Evolutionary conservation across 2,113 vertebrate genomes (phyloP), one percentile per base, ranked within the genome.

Genomic region (Catharus bicknelli): DNA sequence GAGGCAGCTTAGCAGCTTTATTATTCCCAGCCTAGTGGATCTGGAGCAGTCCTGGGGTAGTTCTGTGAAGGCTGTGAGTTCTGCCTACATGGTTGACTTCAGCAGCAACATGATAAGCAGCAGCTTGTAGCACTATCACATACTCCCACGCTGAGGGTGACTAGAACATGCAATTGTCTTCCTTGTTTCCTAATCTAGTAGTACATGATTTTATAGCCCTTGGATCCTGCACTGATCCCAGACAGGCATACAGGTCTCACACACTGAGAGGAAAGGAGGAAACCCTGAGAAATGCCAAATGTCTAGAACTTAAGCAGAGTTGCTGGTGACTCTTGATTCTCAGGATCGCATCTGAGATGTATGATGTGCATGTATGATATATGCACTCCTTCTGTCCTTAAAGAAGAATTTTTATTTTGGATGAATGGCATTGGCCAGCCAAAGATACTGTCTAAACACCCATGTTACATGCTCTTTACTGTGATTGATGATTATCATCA

Each of bases 121-220:
- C 85, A 93, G 85, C 85, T 74, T 94, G 63, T 94, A 88, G 93
- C 93, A 94, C 82, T 68, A 43, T 95, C 17, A 0, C 87, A 86
- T 76, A 89, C 91, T 83, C 93, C 94, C 72, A 95, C 87, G 2
- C 70, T 67, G 90, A 72, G 72, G 91, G 80, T 95, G 93, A 85
- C 72, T 80, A 96, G 91, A 90, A 91, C 90, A 90, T 88, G 85
- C 91, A 94, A 87, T 95, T 96, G 94, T 93, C 95, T 96, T 96
- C 94, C 90, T 70, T 77, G 75, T 88, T 95, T 95, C 96, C 94
- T 93, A 83, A 94, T 93, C 94, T 81, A 80, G 91, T 81, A 77
- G 91, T 61, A 29, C 10, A 47, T 34, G 75, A 59, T 92, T 91
- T 88, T 79, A 87, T 79, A 82, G 81, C 84, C 86, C 66, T 86